These are phyloP conservation scores for Dicaeum eximium DNA, from an alignment of 2,113 vertebrate species.

Conservation along the genomic window DNA sequence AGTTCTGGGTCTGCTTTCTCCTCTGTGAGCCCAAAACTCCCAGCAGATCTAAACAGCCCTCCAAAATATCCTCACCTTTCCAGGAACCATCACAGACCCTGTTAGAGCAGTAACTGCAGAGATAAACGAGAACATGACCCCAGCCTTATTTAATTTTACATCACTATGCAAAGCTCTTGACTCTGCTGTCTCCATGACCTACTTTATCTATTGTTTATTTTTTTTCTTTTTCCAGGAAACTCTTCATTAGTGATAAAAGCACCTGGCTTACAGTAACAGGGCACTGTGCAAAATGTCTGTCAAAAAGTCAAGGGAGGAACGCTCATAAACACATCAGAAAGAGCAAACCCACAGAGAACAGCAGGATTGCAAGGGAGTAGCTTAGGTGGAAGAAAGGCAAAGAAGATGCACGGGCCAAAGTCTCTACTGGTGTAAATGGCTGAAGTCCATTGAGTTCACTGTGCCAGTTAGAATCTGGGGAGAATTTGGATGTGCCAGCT, in stretches of 20 bases:
- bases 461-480: background rate
- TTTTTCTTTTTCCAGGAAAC: slow-evolving; percentile 70
- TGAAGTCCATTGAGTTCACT: background rate
- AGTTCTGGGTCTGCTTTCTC: background rate
- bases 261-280: slow-evolving; percentile 74
- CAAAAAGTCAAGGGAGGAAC: slow-evolving; percentile 6
- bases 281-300: slow-evolving; percentile 55
- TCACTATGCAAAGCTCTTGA: slow-evolving; percentile 29
- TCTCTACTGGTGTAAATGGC: background rate
- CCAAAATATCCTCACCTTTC: slow-evolving; percentile 8
- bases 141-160: slow-evolving; percentile 46
- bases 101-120: background rate
- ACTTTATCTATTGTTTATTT: slow-evolving; percentile 67
- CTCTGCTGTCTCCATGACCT: slow-evolving; percentile 47
- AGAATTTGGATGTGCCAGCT: background rate
- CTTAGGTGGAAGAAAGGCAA: background rate
- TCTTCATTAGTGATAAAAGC: slow-evolving; percentile 73
- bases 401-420: background rate
- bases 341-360: slow-evolving; percentile 46
- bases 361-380: background rate
- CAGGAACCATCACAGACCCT: background rate
- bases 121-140: slow-evolving; percentile 4
- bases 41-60: background rate
- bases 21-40: background rate
- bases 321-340: slow-evolving; percentile 53